Evolutionary conservation across 2,797 vertebrate species (phyloP), one percentile per base, ranked within the genome.

Genomic region (Falco biarmicus): DNA sequence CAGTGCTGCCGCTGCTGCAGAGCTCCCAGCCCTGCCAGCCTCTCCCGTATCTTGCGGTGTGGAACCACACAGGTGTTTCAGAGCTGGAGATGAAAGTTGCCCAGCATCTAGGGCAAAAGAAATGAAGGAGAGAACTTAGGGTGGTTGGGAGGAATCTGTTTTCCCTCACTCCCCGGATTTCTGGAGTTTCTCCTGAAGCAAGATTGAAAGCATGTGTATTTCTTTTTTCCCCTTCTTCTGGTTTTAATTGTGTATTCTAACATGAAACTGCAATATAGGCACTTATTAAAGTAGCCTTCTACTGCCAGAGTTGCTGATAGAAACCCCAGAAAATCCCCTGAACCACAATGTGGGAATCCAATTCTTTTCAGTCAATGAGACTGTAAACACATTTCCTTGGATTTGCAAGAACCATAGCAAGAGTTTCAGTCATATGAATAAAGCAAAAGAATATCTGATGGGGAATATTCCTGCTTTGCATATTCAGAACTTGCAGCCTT

Each of bases 371-470:
- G 93, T 39, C 89, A 96, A 97, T 97, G 95, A 97, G 93, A 96
- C 95, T 96, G 97, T 97, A 97, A 97, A 97, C 96, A 97, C 91
- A 96, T 97, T 97, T 95, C 94, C 90, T 94, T 94, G 95, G 96
- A 97, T 97, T 97, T 95, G 91, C 79, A 91, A 97, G 95, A 97
- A 84, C 94, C 95, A 85, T 88, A 53, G 93, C 96, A 96, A 91
- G 94, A 96, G 88, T 96, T 93, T 93, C 95, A 96, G 51, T 95
- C 94, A 89, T 84, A 89, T 93, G 96, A 97, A 96, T 97, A 97
- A 95, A 97, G 93, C 87, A 88, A 89, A 96, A 93, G 96, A 89
- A 84, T 95, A 93, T 96, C 94, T 97, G 93, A 97, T 89, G 37
- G 87, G 45, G 88, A 97, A 89, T 93, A 96, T 94, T 96, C 95